Conservation (phyloP, 2,113 vertebrate genomes). For the Theropithecus gelada region DNA sequence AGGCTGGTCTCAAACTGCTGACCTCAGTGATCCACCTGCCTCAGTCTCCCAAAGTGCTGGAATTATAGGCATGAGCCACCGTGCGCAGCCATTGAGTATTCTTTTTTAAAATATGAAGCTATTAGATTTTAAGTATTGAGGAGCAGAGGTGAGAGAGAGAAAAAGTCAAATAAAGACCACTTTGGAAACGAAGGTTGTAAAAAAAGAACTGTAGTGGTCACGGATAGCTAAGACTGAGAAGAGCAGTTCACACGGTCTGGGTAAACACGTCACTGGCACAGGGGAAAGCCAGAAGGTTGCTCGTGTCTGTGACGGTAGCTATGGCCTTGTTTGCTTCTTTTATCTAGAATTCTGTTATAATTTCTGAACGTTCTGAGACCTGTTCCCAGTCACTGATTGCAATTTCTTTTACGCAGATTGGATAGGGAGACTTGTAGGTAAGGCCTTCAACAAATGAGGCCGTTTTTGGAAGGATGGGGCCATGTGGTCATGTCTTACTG, state of each 20-base stretch:
- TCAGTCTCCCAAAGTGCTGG: no score
- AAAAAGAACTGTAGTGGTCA: background rate
- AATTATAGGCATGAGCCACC: no score
- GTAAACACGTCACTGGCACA: background rate
- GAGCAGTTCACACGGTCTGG: background rate
- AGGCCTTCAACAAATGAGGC: background rate
- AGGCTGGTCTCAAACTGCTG: no score
- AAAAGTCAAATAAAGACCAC: background rate
- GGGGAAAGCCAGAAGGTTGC: background rate
- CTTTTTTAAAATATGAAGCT: conserved; percentile 40
- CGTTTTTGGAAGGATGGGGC: background rate
- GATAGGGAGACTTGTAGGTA: background rate
- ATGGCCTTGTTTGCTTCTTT: background rate
- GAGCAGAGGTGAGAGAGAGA: background rate
- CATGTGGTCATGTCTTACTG: background rate
- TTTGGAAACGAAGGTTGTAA: conserved; percentile 40
- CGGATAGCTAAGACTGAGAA: background rate
- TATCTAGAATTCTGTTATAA: background rate
- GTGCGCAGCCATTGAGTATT: background rate
- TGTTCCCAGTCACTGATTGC: background rate
- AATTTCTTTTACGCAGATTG: background rate
- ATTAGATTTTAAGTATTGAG: conserved; percentile 67
- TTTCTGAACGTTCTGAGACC: background rate
- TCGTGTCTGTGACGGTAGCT: background rate
- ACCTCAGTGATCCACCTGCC: no score